phyloP scores from a whole-genome alignment of 2,113 vertebrate species.

The Hippocampus barbouri region DNA sequence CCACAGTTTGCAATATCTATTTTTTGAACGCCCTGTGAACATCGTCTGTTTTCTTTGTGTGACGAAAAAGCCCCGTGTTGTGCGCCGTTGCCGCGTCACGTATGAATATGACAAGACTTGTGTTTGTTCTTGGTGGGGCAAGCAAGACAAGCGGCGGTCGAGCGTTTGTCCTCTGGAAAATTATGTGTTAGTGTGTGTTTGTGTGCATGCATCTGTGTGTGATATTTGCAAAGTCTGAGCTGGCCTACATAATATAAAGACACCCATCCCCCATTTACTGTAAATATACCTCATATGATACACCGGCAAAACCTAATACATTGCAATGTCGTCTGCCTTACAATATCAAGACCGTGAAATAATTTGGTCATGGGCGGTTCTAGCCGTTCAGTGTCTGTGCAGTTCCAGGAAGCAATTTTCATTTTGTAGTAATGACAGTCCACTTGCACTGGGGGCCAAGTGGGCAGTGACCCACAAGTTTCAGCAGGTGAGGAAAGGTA shows the following conservation, averaged over 20 bases:
- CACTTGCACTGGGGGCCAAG: not conserved
- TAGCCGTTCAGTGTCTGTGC: not conserved
- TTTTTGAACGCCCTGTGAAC: slow-evolving; percentile 16
- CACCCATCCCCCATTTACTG: slow-evolving; percentile 4
- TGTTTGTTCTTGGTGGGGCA: slow-evolving; percentile 65
- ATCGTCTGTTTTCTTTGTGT: slow-evolving; percentile 16
- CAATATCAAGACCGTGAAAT: not conserved
- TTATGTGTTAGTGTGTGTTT: slow-evolving; percentile 26
- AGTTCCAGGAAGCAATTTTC: not conserved
- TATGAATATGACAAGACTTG: slow-evolving; percentile 42
- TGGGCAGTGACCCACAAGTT: not conserved
- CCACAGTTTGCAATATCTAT: not conserved
- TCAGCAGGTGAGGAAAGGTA: not conserved
- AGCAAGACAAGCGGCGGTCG: slow-evolving; percentile 41
- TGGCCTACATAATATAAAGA: slow-evolving; percentile 24
- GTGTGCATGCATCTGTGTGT: slow-evolving; percentile 9
- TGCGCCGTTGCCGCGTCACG: slow-evolving; percentile 44
- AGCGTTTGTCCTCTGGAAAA: slow-evolving; percentile 47
- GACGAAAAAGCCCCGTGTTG: slow-evolving; percentile 22
- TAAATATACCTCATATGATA: not conserved
- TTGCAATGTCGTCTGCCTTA: not conserved
- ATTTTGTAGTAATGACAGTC: not conserved
- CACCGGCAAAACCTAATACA: not conserved
- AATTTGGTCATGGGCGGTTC: too few species aligned
- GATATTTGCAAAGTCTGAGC: slow-evolving; percentile 39